A percentile compares a stretch with the other conserved stretches of the same genome.
Conservation (phyloP, 2,113 vertebrate species). For the Tupaia chinensis region DNA sequence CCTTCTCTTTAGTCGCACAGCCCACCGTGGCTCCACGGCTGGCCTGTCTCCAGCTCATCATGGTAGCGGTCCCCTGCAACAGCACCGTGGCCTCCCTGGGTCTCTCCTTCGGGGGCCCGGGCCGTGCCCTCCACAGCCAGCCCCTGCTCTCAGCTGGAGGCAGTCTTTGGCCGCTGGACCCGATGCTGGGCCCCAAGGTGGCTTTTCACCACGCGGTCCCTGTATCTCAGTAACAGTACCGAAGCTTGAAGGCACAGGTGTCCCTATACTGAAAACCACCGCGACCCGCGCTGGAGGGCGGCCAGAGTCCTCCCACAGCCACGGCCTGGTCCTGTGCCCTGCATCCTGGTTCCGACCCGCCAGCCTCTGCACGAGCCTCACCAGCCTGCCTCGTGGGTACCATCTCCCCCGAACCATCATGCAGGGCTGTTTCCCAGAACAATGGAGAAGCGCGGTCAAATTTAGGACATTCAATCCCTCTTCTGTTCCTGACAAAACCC, state of each 20-base stretch:
- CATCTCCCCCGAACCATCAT: not conserved
- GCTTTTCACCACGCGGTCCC: not conserved
- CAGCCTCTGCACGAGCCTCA: not conserved
- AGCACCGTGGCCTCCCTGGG: too few relatives aligned
- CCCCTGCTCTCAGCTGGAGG: not conserved
- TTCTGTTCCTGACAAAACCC: slow-evolving; percentile 61
- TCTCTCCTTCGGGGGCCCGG: too few relatives aligned
- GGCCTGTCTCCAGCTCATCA: not conserved
- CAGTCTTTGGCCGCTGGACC: not conserved
- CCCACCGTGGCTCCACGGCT: too few relatives aligned
- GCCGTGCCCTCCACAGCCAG: too few relatives aligned
- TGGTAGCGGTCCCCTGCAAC: not conserved
- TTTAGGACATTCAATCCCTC: slow-evolving; percentile 55
- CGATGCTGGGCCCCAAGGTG: not conserved
- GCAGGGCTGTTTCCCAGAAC: slow-evolving; percentile 19
- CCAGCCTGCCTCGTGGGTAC: not conserved
- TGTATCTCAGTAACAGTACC: accelerated
- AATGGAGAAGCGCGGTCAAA: slow-evolving; percentile 52
- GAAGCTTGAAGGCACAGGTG: not conserved
- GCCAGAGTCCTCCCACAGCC: not conserved
- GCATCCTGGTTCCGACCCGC: not conserved
- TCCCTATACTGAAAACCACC: not conserved
- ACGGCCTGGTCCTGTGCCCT: too few relatives aligned
- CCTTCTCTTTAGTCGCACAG: too few relatives aligned
- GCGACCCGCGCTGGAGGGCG: not conserved